Conservation (phyloP, 2,797 vertebrate species). For the Cygnus olor region DNA sequence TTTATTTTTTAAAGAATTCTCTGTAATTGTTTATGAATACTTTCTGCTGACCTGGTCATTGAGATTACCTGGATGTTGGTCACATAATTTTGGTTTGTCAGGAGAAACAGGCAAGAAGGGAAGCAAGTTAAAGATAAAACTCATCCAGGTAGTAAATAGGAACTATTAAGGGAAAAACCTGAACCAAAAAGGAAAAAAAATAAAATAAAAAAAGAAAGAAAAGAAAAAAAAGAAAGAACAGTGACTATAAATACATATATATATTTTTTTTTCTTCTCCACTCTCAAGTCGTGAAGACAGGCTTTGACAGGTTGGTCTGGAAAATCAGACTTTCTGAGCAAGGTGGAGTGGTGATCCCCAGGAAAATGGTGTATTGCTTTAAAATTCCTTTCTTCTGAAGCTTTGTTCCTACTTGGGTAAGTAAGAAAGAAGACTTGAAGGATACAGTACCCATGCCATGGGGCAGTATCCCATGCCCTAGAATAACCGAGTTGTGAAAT, state of each 20-base stretch:
- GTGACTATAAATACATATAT: neutral
- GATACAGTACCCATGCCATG: neutral
- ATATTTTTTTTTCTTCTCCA: too few relatives aligned
- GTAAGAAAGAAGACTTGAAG: neutral
- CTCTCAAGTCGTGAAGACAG: neutral
- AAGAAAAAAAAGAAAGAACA: too few relatives aligned
- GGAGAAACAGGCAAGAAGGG: neutral
- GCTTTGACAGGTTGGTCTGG: neutral
- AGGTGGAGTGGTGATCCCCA: neutral
- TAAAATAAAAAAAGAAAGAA: neutral
- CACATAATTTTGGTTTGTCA: neutral
- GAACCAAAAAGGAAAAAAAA: neutral
- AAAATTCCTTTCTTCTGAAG: neutral
- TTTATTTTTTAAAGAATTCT: neutral
- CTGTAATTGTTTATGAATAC: neutral
- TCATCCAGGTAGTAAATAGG: neutral
- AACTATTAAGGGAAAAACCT: neutral
- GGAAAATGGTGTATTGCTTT: neutral
- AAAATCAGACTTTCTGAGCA: neutral
- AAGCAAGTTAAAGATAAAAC: neutral
- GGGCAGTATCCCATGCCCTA: neutral
- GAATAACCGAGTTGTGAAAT: neutral
- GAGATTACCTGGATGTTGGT: neutral
- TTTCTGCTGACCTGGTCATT: neutral
- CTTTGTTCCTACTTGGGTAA: neutral